Conservation (phyloP, 2,113 vertebrate species). For the Potamarius usumacintae region DNA sequence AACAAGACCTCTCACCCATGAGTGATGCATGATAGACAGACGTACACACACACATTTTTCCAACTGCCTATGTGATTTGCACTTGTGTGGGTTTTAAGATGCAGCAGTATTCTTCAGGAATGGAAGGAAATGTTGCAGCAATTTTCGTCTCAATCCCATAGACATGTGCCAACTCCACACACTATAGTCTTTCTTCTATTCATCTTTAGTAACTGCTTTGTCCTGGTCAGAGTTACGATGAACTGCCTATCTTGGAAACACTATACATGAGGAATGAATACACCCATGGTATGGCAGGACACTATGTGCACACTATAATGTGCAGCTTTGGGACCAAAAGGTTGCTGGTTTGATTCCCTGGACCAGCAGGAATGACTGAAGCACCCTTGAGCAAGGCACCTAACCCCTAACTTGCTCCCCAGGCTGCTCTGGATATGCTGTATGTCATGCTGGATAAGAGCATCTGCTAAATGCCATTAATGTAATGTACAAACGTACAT, state of each 20-base stretch:
- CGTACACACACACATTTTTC: background rate
- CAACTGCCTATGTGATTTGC: background rate
- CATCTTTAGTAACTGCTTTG: background rate
- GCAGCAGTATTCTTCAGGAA: background rate
- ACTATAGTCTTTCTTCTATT: background rate
- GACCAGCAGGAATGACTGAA: too few relatives aligned
- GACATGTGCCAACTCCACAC: background rate
- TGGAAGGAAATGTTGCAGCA: too few relatives aligned
- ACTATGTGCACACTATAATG: background rate
- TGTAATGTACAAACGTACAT: too few relatives aligned
- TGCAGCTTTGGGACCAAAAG: too few relatives aligned
- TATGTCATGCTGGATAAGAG: too few relatives aligned
- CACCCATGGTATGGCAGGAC: background rate
- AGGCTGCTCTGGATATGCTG: too few relatives aligned
- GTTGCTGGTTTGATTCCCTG: too few relatives aligned
- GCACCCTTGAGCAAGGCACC: too few relatives aligned
- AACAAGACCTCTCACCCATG: background rate
- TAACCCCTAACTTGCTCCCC: too few relatives aligned
- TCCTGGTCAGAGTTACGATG: background rate
- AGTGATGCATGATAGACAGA: background rate
- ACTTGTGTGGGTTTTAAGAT: background rate
- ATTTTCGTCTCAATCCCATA: background rate
- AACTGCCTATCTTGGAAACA: background rate
- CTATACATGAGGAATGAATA: background rate
- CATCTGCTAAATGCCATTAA: too few relatives aligned